phyloP scores from a whole-genome alignment of 2,113 vertebrate species.

The Promerops cafer region DNA sequence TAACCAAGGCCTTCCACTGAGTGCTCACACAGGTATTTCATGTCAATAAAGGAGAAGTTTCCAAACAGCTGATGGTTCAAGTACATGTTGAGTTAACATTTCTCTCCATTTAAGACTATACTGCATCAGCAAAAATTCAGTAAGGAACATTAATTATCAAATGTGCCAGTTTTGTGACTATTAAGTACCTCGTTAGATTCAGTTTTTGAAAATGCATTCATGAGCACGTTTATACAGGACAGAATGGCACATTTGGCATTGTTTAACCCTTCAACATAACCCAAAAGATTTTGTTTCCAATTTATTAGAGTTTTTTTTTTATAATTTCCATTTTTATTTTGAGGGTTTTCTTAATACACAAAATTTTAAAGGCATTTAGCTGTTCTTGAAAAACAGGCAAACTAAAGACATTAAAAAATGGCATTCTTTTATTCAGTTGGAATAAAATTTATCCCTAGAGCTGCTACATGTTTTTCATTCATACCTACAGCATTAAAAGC shows the following conservation, averaged over 20 bases:
- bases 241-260: not conserved
- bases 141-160: conserved; percentile 78
- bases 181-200: conserved; percentile 74
- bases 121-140: conserved; percentile 67
- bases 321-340: not conserved
- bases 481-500: conserved; percentile 32
- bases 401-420: not conserved
- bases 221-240: conserved; percentile 44
- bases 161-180: conserved; percentile 75
- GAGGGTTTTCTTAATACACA: not conserved
- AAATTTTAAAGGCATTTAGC: not conserved
- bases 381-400: not conserved
- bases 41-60: not conserved
- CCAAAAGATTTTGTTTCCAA: not conserved
- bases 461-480: conserved; percentile 47
- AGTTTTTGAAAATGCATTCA: conserved; percentile 69
- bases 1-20: not conserved
- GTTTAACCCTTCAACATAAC: conserved; percentile 1
- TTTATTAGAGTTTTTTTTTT: not conserved
- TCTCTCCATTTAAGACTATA: conserved; percentile 40
- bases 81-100: conserved; percentile 53
- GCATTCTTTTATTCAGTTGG: not conserved
- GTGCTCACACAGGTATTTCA: not conserved
- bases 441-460: conserved; percentile 3
- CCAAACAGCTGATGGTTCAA: conserved; percentile 48